Conservation (phyloP, 2,113 vertebrate genomes). For the Cricetomys ansorgei region DNA sequence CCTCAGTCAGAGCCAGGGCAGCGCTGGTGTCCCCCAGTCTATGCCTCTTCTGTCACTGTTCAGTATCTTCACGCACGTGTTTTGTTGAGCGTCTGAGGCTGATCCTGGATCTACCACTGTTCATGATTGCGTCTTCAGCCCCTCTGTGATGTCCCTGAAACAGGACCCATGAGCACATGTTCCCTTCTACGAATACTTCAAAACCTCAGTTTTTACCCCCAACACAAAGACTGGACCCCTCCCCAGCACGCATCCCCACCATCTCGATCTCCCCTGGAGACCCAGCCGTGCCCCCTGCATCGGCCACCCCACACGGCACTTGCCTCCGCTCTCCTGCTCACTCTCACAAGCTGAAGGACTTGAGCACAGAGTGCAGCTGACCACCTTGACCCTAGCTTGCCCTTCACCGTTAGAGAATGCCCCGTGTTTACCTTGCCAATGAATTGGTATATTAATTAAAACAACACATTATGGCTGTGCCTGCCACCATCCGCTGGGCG, state of each 20-base stretch:
- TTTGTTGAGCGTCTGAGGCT: background rate
- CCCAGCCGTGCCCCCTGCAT: rapidly evolving
- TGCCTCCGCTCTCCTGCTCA: rapidly evolving
- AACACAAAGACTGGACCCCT: no score
- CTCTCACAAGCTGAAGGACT: background rate
- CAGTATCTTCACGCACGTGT: background rate
- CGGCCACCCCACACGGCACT: no score
- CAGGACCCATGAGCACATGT: rapidly evolving
- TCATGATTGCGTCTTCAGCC: no score
- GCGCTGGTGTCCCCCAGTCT: background rate
- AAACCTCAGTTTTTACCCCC: background rate
- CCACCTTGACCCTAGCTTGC: no score
- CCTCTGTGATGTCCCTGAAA: background rate
- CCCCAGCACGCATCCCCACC: background rate
- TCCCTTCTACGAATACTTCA: background rate
- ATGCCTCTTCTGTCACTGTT: no score
- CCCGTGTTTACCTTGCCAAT: background rate
- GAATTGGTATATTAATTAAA: background rate
- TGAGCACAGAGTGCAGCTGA: rapidly evolving
- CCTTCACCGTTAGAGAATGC: background rate
- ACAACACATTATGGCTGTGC: background rate
- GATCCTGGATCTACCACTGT: no score
- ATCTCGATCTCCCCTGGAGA: no score
- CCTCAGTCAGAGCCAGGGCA: background rate
- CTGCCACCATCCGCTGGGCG: background rate